A percentile compares a stretch with the other conserved stretches of the same genome.
These are phyloP conservation scores for Neodon shergylaensis DNA, from an alignment of 2,113 vertebrate genomes.

Conservation along the genomic window DNA sequence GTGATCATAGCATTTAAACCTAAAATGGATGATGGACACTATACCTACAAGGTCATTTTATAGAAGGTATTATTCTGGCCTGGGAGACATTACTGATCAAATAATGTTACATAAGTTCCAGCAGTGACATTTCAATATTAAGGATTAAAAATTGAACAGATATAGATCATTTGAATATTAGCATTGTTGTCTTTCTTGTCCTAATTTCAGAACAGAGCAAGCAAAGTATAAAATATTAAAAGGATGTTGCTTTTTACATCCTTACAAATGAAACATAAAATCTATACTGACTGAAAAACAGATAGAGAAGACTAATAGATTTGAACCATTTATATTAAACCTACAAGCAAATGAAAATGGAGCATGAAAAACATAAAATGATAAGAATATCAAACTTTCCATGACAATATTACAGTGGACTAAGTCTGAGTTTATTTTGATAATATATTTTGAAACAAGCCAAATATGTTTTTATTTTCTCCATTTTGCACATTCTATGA, in stretches of 20 bases:
- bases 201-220: not conserved
- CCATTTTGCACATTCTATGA: not conserved
- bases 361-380: not conserved
- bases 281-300: not conserved
- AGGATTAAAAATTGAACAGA: not conserved
- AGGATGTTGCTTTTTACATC: not conserved
- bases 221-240: not conserved
- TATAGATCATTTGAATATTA: not conserved
- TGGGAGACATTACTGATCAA: not conserved
- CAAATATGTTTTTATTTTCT: not conserved
- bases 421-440: not conserved
- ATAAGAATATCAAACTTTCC: not conserved
- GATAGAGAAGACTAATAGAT: not conserved
- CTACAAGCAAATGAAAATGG: not conserved
- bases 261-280: not conserved
- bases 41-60: not conserved
- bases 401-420: not conserved
- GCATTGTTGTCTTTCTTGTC: not conserved
- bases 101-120: not conserved
- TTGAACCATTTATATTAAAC: constrained; percentile 4
- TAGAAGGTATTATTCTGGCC: not conserved
- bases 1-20: not conserved
- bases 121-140: constrained; percentile 16
- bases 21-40: not conserved
- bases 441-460: not conserved